Conservation (phyloP, 2,113 vertebrate genomes). For the Aleadryas rufinucha region DNA sequence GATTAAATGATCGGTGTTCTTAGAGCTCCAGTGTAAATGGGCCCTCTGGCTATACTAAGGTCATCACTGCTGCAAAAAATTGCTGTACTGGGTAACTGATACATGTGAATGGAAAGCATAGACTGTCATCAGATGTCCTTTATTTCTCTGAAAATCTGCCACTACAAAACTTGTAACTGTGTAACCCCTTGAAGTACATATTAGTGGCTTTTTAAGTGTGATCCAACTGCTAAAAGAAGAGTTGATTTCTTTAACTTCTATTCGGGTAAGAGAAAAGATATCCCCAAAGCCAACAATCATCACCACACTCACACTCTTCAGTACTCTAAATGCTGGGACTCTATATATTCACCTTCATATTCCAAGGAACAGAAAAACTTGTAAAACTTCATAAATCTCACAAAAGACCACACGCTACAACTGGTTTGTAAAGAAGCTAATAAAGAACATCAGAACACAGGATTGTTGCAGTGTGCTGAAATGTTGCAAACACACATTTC, state of each 20-base stretch:
- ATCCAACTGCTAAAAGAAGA: neutral
- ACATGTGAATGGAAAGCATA: accelerated
- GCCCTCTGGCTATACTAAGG: neutral
- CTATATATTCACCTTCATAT: neutral
- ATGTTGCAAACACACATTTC: neutral
- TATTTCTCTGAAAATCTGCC: neutral
- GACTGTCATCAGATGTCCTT: neutral
- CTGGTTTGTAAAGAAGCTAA: neutral
- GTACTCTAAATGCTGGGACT: neutral
- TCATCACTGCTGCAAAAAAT: neutral
- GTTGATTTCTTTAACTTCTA: neutral
- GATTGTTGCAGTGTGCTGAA: neutral
- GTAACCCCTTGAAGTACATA: neutral
- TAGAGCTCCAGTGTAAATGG: neutral
- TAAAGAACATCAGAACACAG: neutral
- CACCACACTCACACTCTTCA: neutral
- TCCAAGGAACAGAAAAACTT: neutral
- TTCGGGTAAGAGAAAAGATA: neutral
- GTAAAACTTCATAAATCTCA: neutral
- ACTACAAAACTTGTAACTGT: neutral
- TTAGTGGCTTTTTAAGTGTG: neutral
- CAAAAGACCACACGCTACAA: neutral
- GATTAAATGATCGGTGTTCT: slow-evolving; percentile 9
- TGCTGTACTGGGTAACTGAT: neutral
- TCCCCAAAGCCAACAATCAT: neutral